phyloP scores from a whole-genome alignment of 2,113 vertebrate species.

The Nycticryphes semicollaris region DNA sequence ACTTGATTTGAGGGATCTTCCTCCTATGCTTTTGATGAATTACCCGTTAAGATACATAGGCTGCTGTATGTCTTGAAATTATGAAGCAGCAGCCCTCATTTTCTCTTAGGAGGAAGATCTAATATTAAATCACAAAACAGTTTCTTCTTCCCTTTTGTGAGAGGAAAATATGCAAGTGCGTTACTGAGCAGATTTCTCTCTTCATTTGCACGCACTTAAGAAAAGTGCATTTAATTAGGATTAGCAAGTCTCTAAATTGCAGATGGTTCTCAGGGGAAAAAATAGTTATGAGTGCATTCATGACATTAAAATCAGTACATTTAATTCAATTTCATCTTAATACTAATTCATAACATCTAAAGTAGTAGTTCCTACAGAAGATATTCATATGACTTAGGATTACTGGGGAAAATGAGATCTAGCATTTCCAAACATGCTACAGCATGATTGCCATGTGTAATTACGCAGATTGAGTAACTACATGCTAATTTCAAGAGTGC shows the following conservation, averaged over 20 bases:
- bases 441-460: not conserved
- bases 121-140: not conserved
- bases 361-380: conserved; percentile 36
- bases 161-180: conserved; percentile 9
- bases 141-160: not conserved
- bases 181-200: conserved; percentile 48
- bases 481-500: not conserved
- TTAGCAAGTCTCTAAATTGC: conserved; percentile 63
- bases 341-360: conserved; percentile 56
- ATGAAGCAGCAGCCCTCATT: not conserved
- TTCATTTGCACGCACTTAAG: conserved; percentile 63
- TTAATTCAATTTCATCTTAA: conserved; percentile 67
- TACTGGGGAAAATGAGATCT: not conserved
- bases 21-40: not conserved
- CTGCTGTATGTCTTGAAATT: not conserved
- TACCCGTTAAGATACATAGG: not conserved
- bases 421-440: not conserved
- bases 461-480: not conserved
- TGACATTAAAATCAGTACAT: conserved; percentile 69
- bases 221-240: conserved; percentile 67
- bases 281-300: conserved; percentile 55
- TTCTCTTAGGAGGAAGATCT: not conserved
- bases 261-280: conserved; percentile 68
- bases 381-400: not conserved
- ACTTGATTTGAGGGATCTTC: not conserved